A percentile compares a stretch with the other conserved stretches of the same genome.
Evolutionary conservation across 64 coral and sea anemone species (phyloP).

Genomic region (Montipora sp.): DNA sequence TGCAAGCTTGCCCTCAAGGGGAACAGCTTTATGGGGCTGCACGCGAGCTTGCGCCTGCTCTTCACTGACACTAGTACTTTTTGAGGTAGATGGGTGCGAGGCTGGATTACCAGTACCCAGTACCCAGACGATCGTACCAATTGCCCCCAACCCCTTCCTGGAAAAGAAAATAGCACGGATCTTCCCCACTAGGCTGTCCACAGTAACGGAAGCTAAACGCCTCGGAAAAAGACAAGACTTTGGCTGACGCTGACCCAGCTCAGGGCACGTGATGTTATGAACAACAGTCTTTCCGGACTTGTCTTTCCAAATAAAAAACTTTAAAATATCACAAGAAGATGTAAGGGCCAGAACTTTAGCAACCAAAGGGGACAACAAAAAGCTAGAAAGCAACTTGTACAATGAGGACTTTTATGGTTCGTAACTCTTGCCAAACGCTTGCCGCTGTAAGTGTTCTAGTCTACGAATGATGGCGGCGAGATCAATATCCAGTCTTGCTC

Average conservation of each 20-base stretch:
- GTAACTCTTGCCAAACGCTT: not conserved
- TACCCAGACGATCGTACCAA: not conserved
- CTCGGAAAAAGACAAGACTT: not conserved
- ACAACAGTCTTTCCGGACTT: not conserved
- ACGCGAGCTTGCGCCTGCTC: constrained; percentile 1
- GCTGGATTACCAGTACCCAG: constrained; percentile 12
- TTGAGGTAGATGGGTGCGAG: not conserved
- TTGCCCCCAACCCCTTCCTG: not conserved
- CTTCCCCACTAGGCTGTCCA: constrained; percentile 1
- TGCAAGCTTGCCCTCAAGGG: not conserved
- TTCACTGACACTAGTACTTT: not conserved
- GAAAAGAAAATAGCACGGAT: not conserved
- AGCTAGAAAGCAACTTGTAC: not conserved
- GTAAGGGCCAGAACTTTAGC: not conserved
- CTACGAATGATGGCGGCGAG: not conserved
- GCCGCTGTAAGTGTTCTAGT: not conserved
- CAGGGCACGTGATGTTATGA: too few relatives aligned
- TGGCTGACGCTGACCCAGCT: not conserved
- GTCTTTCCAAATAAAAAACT: constrained; percentile 42
- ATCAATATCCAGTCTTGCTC: not conserved
- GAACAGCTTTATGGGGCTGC: too few relatives aligned
- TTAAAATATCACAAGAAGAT: not conserved
- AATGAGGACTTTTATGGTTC: constrained; percentile 39
- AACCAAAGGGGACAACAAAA: not conserved
- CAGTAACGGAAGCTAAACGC: not conserved